Evolutionary conservation across 2,888 invertebrate genomes (phyloP), one percentile per base, ranked within the genome.

Genomic region (Synanthedon vespiformis): DNA sequence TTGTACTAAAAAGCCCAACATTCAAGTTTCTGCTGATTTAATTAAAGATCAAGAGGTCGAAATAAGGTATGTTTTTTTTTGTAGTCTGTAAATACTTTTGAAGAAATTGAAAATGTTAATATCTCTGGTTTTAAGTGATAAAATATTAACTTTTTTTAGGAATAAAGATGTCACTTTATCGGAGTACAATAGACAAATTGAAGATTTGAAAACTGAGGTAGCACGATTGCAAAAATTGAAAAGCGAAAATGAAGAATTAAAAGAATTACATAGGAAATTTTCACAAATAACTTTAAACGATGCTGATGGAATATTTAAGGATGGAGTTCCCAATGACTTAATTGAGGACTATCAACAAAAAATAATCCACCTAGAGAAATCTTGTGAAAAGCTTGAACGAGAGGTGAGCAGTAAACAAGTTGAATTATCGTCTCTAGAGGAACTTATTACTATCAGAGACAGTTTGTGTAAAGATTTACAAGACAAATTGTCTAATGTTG

Each of bases 401-500:
- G 87, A 87, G 70, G 70, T 81, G 2, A 76, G 74, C 57, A 68
- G 60, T 53, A 86, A 85, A 61, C 87, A 87, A 64, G 68, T 86
- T 40, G 85, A 85, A 58, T 60, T 87, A 11, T 68, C 74, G 52
- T 79, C 81, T 40, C 67, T 85, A 50, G 85, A 86, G 68, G 80
- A 82, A 67, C 57, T 85, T n/a, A 85, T 87, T 51, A 74, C 65
- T 22, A 82, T 87, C 12, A 70, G 87, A 56, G 87, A 87, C 57
- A 83, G 79, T 55, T 65, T 87, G 40, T 87, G 87, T 58, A 74
- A 83, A 60, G 87, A 87, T 61, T 68, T 87, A 12, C 87, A 87
- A 61, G 72, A 78, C 27, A 87, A 87, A 68, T 64, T 87, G 16
- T 78, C 77, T 44, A 68, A 69, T 56, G 68, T 72, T 52, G 85